phyloP scores from a whole-genome alignment of 2,113 vertebrate genomes.

The Lichenostomus cassidix region DNA sequence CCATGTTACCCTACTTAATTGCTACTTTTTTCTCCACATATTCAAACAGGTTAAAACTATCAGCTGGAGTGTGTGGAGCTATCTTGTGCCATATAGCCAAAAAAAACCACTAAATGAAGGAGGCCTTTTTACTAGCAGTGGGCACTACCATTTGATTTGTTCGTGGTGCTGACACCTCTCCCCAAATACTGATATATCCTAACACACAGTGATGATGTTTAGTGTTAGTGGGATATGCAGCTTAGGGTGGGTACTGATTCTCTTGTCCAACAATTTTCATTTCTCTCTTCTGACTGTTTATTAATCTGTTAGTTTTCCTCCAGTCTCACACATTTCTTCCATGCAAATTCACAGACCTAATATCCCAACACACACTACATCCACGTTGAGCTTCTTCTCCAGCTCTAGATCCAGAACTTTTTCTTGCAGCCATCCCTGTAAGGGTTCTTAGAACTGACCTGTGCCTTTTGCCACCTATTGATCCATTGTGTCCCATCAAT shows the following conservation, averaged over 20 bases:
- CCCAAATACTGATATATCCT: neutral
- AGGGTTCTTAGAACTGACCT: neutral
- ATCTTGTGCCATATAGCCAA: neutral
- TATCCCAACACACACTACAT: neutral
- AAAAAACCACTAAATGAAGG: neutral
- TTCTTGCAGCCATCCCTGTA: neutral
- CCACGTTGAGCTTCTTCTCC: neutral
- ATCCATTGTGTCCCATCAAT: neutral
- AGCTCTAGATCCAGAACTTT: neutral
- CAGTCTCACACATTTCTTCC: neutral
- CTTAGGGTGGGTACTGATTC: neutral
- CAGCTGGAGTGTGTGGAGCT: neutral
- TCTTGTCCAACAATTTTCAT: neutral
- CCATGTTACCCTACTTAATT: neutral
- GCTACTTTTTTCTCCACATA: neutral
- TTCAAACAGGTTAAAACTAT: neutral
- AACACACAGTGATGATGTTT: rapidly evolving
- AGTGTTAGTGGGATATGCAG: neutral
- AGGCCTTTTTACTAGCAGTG: neutral
- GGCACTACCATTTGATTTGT: neutral
- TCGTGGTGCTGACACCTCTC: rapidly evolving
- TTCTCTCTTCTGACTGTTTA: neutral
- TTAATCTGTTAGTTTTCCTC: neutral
- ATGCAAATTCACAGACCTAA: neutral
- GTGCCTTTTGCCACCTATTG: neutral